These are phyloP conservation scores for Anodontia alba DNA, from an alignment of 2,888 invertebrate species.

Conservation along the genomic window DNA sequence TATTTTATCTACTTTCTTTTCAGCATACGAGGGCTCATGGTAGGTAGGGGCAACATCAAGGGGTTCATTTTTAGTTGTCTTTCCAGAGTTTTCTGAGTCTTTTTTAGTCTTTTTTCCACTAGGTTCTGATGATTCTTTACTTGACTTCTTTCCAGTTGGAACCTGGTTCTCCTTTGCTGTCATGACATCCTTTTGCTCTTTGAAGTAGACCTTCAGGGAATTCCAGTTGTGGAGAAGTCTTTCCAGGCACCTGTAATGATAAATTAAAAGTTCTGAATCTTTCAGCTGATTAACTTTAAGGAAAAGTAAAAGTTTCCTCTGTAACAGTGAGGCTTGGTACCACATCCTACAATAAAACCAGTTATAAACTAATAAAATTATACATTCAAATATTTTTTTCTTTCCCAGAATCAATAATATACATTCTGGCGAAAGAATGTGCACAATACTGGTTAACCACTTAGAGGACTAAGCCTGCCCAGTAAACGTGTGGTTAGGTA, in stretches of 20 bases:
- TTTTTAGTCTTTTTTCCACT: background rate
- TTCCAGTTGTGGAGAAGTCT: constrained; percentile 47
- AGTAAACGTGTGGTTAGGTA: too few species aligned
- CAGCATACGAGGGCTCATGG: constrained; percentile 36
- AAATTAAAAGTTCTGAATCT: background rate
- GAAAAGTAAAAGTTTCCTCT: too few species aligned
- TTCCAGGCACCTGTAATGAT: constrained; percentile 17
- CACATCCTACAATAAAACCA: too few species aligned
- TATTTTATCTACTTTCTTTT: constrained; percentile 35
- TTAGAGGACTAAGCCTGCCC: too few species aligned
- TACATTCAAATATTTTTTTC: too few species aligned
- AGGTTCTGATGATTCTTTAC: too few species aligned
- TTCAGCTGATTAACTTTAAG: background rate
- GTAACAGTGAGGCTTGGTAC: too few species aligned
- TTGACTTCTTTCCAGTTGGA: background rate
- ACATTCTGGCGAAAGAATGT: too few species aligned
- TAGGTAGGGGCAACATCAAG: constrained; percentile 5
- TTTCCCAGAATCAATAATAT: too few species aligned
- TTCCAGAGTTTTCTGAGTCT: background rate
- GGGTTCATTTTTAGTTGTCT: background rate
- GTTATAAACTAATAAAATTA: too few species aligned
- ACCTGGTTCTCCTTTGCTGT: background rate
- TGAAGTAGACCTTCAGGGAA: constrained; percentile 41
- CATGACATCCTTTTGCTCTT: constrained; percentile 21
- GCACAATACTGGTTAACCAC: too few species aligned